A percentile compares a stretch with the other conserved stretches of the same genome.
Evolutionary conservation across 2,888 invertebrate genomes (phyloP).

Genomic region (Stenodema calcarata): DNA sequence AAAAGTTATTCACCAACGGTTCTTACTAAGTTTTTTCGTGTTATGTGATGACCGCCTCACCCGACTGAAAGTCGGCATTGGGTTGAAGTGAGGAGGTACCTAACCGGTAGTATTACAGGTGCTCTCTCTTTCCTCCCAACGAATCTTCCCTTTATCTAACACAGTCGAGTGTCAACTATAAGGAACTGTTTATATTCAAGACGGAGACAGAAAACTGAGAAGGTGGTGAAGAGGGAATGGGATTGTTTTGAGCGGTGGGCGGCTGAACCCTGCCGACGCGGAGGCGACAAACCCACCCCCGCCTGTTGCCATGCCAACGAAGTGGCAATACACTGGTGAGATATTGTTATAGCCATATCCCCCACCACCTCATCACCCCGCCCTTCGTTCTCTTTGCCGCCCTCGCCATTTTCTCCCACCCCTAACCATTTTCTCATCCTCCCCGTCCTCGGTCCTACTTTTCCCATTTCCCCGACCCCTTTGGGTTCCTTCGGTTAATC

Average conservation of each 20-base stretch:
- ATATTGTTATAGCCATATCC: slow-evolving; percentile 48
- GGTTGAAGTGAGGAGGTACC: too few relatives aligned
- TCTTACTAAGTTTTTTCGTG: too few relatives aligned
- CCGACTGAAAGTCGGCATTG: too few relatives aligned
- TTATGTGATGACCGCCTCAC: too few relatives aligned
- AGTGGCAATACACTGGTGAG: slow-evolving; percentile 50
- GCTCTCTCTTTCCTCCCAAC: background rate
- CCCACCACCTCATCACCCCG: background rate
- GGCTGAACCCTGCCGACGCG: background rate
- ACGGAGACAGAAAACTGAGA: background rate
- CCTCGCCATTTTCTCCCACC: background rate
- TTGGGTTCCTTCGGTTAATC: background rate
- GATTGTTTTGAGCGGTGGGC: slow-evolving; percentile 29
- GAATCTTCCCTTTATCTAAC: too few relatives aligned
- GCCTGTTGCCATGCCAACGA: slow-evolving; percentile 42
- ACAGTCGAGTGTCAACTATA: background rate
- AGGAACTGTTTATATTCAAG: background rate
- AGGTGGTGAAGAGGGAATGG: slow-evolving; percentile 24
- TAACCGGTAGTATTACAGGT: background rate
- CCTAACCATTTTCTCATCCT: background rate
- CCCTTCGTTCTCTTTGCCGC: background rate
- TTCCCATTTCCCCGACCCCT: background rate
- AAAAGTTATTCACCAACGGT: too few relatives aligned
- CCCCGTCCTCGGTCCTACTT: background rate
- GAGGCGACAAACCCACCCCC: slow-evolving; percentile 18